These are phyloP conservation scores for Protobothrops mucrosquamatus DNA, from an alignment of 2,113 vertebrate species.

Conservation along the genomic window DNA sequence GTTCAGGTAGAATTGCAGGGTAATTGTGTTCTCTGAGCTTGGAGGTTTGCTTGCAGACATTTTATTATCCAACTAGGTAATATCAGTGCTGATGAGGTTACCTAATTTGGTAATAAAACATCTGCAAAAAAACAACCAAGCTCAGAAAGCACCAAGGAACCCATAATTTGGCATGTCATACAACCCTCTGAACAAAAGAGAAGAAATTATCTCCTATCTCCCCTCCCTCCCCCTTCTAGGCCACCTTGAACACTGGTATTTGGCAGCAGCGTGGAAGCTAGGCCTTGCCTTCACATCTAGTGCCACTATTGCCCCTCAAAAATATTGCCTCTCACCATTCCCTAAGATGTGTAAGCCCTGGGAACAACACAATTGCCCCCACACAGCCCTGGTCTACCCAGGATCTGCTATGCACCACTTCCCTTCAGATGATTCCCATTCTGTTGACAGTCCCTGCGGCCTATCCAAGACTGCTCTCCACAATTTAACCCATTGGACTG, in stretches of 20 bases:
- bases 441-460: neutral
- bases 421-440: neutral
- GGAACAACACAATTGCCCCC: neutral
- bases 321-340: neutral
- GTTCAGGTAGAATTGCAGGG: neutral
- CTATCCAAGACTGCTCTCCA: neutral
- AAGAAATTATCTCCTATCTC: neutral
- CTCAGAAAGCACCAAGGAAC: neutral
- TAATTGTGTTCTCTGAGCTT: neutral
- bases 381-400: neutral
- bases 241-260: neutral
- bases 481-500: neutral
- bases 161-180: neutral
- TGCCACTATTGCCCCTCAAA: neutral
- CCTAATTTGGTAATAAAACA: neutral
- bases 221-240: neutral
- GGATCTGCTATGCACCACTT: neutral
- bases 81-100: neutral
- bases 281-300: neutral
- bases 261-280: neutral
- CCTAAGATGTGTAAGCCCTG: neutral
- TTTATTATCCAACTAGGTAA: neutral
- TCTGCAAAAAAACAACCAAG: neutral
- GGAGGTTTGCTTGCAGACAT: neutral
- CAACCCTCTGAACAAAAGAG: neutral